phyloP scores from a whole-genome alignment of 1,140 invertebrate genomes.

The Hypothenemus hampei region DNA sequence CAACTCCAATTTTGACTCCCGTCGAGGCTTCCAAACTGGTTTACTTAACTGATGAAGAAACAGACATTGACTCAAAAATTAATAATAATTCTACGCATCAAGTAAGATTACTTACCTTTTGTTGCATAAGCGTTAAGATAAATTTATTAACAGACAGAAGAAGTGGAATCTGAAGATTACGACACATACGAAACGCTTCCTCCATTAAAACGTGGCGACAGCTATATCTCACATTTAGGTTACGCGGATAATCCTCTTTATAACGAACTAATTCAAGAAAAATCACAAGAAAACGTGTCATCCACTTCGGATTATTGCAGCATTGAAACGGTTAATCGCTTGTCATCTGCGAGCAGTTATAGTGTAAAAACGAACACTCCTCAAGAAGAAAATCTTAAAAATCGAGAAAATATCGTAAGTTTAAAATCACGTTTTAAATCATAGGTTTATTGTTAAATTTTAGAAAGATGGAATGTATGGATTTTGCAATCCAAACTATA shows the following conservation, averaged over 20 bases:
- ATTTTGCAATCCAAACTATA: slow-evolving; percentile 70
- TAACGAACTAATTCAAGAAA: slow-evolving; percentile 57
- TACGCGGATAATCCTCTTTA: slow-evolving; percentile 56
- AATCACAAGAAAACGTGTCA: slow-evolving; percentile 56
- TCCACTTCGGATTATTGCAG: slow-evolving; percentile 74
- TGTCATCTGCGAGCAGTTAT: slow-evolving; percentile 51
- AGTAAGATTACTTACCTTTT: too few relatives aligned
- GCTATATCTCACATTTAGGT: slow-evolving; percentile 55
- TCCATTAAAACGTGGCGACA: slow-evolving; percentile 42
- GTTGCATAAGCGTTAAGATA: too few relatives aligned
- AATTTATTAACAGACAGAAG: not conserved
- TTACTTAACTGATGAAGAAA: slow-evolving; percentile 63
- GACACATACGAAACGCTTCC: slow-evolving; percentile 12
- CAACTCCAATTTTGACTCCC: slow-evolving; percentile 63
- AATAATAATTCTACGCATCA: too few relatives aligned
- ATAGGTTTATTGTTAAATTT: too few relatives aligned
- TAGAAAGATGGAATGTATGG: slow-evolving; percentile 53
- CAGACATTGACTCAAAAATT: slow-evolving; percentile 16
- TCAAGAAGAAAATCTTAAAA: slow-evolving; percentile 39
- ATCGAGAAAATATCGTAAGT: slow-evolving; percentile 5
- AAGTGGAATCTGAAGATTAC: slow-evolving; percentile 6
- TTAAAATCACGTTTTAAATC: too few relatives aligned
- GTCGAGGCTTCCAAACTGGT: slow-evolving; percentile 65
- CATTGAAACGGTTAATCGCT: slow-evolving; percentile 60
- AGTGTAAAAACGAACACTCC: slow-evolving; percentile 44